A percentile compares a stretch with the other conserved stretches of the same genome.
phyloP scores from a whole-genome alignment of 2,888 invertebrate genomes.

The Shargacucullia verbasci region DNA sequence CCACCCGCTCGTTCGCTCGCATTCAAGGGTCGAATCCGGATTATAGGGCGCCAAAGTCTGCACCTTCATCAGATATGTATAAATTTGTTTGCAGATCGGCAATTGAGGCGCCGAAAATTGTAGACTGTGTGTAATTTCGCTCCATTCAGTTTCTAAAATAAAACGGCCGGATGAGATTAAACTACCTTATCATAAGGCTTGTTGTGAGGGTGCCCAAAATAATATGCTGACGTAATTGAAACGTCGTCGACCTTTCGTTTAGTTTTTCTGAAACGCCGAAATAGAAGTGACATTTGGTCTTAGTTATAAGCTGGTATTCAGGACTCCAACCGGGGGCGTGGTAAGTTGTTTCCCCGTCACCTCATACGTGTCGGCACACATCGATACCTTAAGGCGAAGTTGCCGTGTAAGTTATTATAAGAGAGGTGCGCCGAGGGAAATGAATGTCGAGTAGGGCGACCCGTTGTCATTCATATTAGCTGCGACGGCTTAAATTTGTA shows the following conservation, averaged over 20 bases:
- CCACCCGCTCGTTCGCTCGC: conserved; percentile 87
- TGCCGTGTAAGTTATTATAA: conserved; percentile 88
- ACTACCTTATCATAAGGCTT: conserved; percentile 59
- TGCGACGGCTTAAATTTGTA: conserved; percentile 87
- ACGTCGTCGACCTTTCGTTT: conserved; percentile 17
- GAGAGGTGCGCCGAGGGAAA: conserved; percentile 88
- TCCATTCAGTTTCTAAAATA: conserved; percentile 72
- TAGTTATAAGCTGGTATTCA: conserved; percentile 23
- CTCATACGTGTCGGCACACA: conserved; percentile 54
- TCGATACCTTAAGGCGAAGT: conserved; percentile 84
- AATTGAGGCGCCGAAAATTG: conserved; percentile 81
- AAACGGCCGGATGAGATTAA: conserved; percentile 64
- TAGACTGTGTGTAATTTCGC: conserved; percentile 77
- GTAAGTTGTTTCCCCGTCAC: conserved; percentile 27
- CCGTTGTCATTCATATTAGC: conserved; percentile 89
- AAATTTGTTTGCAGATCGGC: conserved; percentile 81
- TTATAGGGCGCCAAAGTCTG: conserved; percentile 87
- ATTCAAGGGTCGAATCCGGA: conserved; percentile 88
- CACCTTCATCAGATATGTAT: conserved; percentile 88
- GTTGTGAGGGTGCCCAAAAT: conserved; percentile 36
- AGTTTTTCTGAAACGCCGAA: conserved; percentile 9
- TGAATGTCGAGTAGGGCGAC: conserved; percentile 87
- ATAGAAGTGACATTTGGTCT: conserved; percentile 13
- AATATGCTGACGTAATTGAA: conserved; percentile 40
- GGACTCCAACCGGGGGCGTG: conserved; percentile 14